Base-by-base conservation (phyloP, 2,888 invertebrate species). In the Sylvicola fuscatus region DNA sequence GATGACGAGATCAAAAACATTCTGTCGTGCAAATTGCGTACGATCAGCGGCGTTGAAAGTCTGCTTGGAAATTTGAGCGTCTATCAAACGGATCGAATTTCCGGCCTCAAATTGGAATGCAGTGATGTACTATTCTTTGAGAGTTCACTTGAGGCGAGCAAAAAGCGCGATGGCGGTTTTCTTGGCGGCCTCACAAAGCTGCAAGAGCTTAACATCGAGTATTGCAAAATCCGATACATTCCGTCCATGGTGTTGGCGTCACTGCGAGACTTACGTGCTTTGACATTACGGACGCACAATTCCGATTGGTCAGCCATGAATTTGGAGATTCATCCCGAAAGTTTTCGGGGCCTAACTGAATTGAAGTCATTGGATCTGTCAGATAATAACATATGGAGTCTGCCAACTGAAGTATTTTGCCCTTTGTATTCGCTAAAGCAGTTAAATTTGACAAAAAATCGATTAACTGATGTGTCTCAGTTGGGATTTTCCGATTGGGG, bases 231-330 rank as follows among this genome's bases (percentile, higher is more conserved):
- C 43, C 66, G 76, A 43, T 72, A 72, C 48, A 65, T 83, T 38
- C 76, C 79, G 3, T 69, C 72, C 21, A 72, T 72, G 29, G 73
- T 74, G 34, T 62, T 84, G 45, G 62, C 70, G 16, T 68, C 72
- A 34, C 61, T 81, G 27, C 67, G 68, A 45, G 72, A 74, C 46
- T 58, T 84, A 16, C 62, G 70, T 35, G 66, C 65, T 41, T 58
- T 84, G 35, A 68, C 71, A 21, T 58, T 84, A 43, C 66, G 76
- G 33, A 80, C 80, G 13, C 76, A 74, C 51, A 81, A 80, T 52
- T 73, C 75, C 17, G 78, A 80, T 49, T 80, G 80, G 79, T 75
- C 79, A 11, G 71, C 76, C 14, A 74, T 78, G 72, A 74, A 75
- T 15, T 64, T 81, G 60, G 78, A 80, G 46, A 64, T 81, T 41